Evolutionary conservation across 2,113 vertebrate species (phyloP).

Genomic region (Albula glossodonta): DNA sequence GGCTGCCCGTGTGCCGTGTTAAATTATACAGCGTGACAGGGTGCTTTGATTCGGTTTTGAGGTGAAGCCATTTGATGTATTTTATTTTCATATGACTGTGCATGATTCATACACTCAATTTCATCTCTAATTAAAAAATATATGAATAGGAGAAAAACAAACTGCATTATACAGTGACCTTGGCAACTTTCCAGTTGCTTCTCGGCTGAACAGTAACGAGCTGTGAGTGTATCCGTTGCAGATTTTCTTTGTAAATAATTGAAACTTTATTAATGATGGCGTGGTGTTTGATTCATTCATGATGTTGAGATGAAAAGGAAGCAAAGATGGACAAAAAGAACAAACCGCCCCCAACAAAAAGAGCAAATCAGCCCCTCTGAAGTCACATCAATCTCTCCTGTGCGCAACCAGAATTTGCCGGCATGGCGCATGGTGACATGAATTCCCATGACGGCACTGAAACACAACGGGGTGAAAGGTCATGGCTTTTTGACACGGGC

Average conservation of each 20-base stretch:
- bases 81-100: no score
- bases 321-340: neutral
- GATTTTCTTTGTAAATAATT: no score
- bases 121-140: no score
- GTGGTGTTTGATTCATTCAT: neutral
- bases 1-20: neutral
- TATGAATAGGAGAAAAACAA: no score
- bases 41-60: no score
- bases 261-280: no score
- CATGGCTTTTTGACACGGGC: conserved; percentile 45
- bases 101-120: no score
- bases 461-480: conserved; percentile 49
- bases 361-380: neutral
- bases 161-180: no score
- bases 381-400: neutral
- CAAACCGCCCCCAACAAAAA: neutral
- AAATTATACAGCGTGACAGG: neutral
- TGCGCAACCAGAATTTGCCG: neutral
- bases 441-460: conserved; percentile 53
- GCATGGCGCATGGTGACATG: conserved; percentile 34
- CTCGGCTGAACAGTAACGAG: no score
- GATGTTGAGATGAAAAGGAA: neutral
- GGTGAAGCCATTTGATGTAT: no score
- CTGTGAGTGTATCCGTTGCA: no score
- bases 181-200: no score